Conservation (phyloP, 2,888 invertebrate genomes). For the Phalangium opilio region DNA sequence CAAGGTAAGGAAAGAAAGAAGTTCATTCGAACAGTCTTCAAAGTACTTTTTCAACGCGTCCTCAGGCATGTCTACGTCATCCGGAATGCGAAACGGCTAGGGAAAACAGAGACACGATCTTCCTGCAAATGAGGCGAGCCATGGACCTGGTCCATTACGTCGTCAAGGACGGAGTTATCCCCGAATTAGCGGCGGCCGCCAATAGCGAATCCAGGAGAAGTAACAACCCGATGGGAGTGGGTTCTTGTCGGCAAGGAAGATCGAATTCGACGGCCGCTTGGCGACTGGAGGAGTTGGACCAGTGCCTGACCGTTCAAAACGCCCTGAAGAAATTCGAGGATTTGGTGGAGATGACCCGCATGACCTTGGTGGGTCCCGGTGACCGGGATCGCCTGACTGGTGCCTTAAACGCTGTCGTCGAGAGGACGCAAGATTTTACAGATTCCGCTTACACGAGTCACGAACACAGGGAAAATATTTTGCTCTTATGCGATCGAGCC, state of each 20-base stretch:
- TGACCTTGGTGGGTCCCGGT: conserved; percentile 52
- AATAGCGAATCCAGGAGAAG: background rate
- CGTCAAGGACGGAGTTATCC: conserved; percentile 75
- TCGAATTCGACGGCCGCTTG: background rate
- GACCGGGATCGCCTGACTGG: conserved; percentile 62
- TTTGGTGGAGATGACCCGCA: conserved; percentile 67
- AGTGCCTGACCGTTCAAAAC: conserved; percentile 46
- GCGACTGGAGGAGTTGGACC: conserved; percentile 29
- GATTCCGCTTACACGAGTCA: conserved; percentile 98
- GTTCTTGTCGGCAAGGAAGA: background rate
- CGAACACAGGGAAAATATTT: conserved; percentile 87
- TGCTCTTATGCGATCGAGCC: conserved; percentile 68
- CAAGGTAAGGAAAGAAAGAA: conserved; percentile 38
- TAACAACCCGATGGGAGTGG: background rate
- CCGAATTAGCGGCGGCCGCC: conserved; percentile 11
- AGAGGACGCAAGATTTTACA: conserved; percentile 90
- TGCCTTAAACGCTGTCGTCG: conserved; percentile 77
- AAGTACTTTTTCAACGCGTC: too few species aligned
- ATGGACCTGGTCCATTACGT: conserved; percentile 96
- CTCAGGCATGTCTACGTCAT: conserved; percentile 65
- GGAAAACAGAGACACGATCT: conserved; percentile 92
- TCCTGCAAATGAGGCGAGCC: conserved; percentile 80
- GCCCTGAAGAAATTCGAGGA: conserved; percentile 70
- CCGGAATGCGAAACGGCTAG: conserved; percentile 82
- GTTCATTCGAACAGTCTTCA: background rate